phyloP scores from a whole-genome alignment of 2,113 vertebrate species.

The Bungarus multicinctus region DNA sequence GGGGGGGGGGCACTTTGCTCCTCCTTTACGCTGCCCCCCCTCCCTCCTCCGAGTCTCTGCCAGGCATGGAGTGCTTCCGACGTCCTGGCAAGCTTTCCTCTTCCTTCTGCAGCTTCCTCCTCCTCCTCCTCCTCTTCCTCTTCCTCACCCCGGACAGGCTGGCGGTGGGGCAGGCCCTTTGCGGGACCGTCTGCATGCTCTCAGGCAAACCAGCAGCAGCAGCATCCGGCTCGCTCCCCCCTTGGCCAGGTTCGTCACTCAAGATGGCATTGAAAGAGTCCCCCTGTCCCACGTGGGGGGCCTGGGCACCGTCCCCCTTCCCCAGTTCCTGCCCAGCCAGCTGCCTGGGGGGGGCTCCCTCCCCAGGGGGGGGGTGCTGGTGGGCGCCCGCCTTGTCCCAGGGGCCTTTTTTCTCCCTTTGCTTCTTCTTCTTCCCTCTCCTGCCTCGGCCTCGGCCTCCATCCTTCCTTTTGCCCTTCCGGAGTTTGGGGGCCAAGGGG shows the following conservation, averaged over 20 bases:
- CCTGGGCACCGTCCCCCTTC: conserved; percentile 15
- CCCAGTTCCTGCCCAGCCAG: conserved; percentile 15
- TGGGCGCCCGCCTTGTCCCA: accelerated
- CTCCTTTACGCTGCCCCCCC: conserved; percentile 16
- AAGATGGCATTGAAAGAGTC: conserved; percentile 69
- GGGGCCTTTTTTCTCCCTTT: not conserved
- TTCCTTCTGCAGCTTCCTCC: conserved; percentile 15
- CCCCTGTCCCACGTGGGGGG: conserved; percentile 44
- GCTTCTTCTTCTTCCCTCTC: conserved; percentile 71
- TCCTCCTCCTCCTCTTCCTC: conserved; percentile 40
- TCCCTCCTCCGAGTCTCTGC: accelerated
- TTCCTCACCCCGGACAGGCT: conserved; percentile 33
- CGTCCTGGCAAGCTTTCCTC: accelerated
- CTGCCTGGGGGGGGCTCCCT: conserved; percentile 5
- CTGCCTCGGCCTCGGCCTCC: conserved; percentile 47
- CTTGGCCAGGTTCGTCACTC: not conserved
- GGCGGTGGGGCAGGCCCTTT: not conserved
- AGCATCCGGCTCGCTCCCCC: accelerated
- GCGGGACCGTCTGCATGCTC: not conserved
- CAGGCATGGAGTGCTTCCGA: accelerated
- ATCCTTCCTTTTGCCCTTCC: conserved; percentile 62
- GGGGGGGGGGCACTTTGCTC: not conserved
- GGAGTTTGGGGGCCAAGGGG: conserved; percentile 36
- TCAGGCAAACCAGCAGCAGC: not conserved
- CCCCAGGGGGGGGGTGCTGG: not conserved